Evolutionary conservation across 2,888 invertebrate species (phyloP).

Genomic region (Theodoxus fluviatilis): DNA sequence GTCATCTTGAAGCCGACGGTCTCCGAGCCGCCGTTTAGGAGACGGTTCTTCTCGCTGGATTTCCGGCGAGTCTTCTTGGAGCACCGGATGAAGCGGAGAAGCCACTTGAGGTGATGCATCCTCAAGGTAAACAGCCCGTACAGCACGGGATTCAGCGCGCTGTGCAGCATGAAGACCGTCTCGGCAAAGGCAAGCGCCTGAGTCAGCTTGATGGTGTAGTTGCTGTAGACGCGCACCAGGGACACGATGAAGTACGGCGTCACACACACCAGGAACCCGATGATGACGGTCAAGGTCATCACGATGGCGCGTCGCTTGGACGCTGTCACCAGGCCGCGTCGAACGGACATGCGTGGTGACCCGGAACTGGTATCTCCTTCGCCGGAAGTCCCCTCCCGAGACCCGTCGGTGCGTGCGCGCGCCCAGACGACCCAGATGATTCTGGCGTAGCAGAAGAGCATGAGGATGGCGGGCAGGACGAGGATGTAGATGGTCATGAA

Average conservation of each 20-base stretch:
- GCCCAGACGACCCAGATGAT: constrained; percentile 66
- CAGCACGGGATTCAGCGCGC: constrained; percentile 66
- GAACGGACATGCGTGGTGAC: constrained; percentile 51
- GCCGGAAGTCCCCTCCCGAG: constrained; percentile 23
- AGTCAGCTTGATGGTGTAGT: constrained; percentile 51
- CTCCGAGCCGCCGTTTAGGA: too few species aligned
- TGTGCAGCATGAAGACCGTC: constrained; percentile 60
- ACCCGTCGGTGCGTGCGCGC: constrained; percentile 35
- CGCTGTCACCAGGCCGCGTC: constrained; percentile 55
- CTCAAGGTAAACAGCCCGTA: constrained; percentile 64
- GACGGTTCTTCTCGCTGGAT: too few species aligned
- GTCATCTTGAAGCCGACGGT: too few species aligned
- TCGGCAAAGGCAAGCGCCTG: constrained; percentile 50
- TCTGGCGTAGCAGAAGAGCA: constrained; percentile 66
- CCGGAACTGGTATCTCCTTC: constrained; percentile 23
- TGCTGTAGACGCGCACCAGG: constrained; percentile 63
- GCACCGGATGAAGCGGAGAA: constrained; percentile 26
- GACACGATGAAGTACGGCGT: constrained; percentile 67
- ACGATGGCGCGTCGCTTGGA: constrained; percentile 66
- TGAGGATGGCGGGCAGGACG: constrained; percentile 64
- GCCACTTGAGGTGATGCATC: constrained; percentile 31
- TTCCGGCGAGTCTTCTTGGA: too few species aligned
- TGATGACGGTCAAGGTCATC: constrained; percentile 66
- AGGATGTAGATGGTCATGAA: constrained; percentile 66
- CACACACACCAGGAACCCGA: constrained; percentile 66